Conservation (phyloP, 1,140 invertebrate species). For the Gryon sp. region DNA sequence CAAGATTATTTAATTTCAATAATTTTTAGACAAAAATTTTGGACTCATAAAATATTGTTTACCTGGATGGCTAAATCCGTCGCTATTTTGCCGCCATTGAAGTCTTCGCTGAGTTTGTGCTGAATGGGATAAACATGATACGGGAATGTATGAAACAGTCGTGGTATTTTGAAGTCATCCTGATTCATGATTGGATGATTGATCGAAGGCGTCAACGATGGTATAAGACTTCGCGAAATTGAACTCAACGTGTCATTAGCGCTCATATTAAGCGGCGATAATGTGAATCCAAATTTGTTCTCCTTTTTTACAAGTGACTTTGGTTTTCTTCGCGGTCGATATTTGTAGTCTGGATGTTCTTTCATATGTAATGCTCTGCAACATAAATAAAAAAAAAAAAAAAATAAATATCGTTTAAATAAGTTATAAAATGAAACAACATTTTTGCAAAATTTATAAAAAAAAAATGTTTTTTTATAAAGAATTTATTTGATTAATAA, state of each 20-base stretch:
- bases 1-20: too few species aligned
- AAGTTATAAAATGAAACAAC: background rate
- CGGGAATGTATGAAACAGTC: slow-evolving; percentile 85
- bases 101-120: slow-evolving; percentile 81
- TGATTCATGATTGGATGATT: slow-evolving; percentile 82
- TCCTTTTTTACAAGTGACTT: slow-evolving; percentile 88
- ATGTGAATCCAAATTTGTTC: slow-evolving; percentile 85
- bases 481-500: slow-evolving; percentile 42
- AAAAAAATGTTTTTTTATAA: background rate
- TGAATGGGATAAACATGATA: slow-evolving; percentile 86
- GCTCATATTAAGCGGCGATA: slow-evolving; percentile 82
- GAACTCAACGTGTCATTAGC: slow-evolving; percentile 74
- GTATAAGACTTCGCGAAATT: slow-evolving; percentile 82
- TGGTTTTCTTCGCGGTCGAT: slow-evolving; percentile 93
- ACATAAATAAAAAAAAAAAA: slow-evolving; percentile 7
- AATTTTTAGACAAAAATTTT: slow-evolving; percentile 48
- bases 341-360: slow-evolving; percentile 97
- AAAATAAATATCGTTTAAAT: background rate
- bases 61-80: slow-evolving; percentile 83
- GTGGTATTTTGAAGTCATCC: slow-evolving; percentile 84
- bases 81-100: slow-evolving; percentile 80
- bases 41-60: slow-evolving; percentile 14
- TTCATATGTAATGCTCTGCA: slow-evolving; percentile 94
- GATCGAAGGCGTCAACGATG: slow-evolving; percentile 81
- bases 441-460: background rate